Conservation (phyloP, 2,113 vertebrate species). For the Acrocephalus kingi region DNA sequence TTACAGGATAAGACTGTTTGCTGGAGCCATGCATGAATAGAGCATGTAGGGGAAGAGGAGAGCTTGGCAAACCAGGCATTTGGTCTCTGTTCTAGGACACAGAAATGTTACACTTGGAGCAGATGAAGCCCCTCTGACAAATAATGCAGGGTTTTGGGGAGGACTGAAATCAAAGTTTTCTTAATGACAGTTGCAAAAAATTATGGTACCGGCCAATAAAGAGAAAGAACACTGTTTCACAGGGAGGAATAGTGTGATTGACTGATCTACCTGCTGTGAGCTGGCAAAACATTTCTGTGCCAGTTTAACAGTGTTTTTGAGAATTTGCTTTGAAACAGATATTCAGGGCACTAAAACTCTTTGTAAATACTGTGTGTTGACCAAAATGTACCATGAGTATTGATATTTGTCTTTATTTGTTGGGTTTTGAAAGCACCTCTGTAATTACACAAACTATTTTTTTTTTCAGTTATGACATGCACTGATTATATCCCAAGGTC, state of each 20-base stretch:
- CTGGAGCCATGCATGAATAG: not conserved
- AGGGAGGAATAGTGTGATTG: not conserved
- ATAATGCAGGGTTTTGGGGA: not conserved
- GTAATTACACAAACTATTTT: constrained; percentile 13
- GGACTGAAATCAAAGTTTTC: not conserved
- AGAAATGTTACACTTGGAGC: not conserved
- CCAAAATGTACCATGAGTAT: not conserved
- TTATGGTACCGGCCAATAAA: not conserved
- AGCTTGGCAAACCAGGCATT: not conserved
- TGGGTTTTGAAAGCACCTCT: not conserved
- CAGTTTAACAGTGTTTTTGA: not conserved
- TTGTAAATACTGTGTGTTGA: not conserved
- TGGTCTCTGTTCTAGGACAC: not conserved
- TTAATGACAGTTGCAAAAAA: not conserved
- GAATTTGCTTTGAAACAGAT: not conserved
- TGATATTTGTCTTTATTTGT: constrained; percentile 23
- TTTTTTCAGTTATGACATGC: constrained; percentile 82
- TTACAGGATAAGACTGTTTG: not conserved
- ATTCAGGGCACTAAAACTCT: not conserved
- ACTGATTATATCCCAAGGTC: constrained; percentile 82
- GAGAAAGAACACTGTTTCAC: not conserved
- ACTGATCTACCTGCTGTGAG: not conserved
- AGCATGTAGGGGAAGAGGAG: not conserved
- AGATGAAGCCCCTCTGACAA: not conserved
- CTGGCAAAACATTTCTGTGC: not conserved